phyloP scores from a whole-genome alignment of 2,888 invertebrate species.

The Brachylomia viminalis region DNA sequence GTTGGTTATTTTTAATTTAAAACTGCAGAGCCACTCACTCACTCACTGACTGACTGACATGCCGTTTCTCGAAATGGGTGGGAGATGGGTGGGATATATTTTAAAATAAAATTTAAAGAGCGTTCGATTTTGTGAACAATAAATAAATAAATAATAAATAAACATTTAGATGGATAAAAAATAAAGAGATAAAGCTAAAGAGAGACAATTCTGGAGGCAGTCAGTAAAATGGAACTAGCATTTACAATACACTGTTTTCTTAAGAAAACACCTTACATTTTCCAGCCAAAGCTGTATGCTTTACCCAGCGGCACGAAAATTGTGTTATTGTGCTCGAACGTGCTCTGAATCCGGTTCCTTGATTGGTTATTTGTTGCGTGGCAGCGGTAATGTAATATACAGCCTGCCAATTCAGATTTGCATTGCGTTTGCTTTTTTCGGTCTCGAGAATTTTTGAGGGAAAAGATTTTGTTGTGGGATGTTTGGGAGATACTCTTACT shows the following conservation, averaged over 20 bases:
- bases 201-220: not conserved
- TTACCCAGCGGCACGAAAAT: constrained; percentile 51
- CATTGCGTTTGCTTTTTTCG: constrained; percentile 42
- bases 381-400: constrained; percentile 52
- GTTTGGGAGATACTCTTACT: not conserved
- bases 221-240: not conserved
- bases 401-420: constrained; percentile 46
- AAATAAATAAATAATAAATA: too few species aligned
- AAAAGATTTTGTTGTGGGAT: not conserved
- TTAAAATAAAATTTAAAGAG: too few species aligned
- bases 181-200: not conserved
- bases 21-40: too few species aligned
- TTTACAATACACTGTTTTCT: not conserved
- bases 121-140: too few species aligned
- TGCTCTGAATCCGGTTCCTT: constrained; percentile 58
- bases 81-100: too few species aligned
- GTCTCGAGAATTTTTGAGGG: not conserved
- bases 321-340: constrained; percentile 65
- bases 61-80: too few species aligned
- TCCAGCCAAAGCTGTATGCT: constrained; percentile 22
- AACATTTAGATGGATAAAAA: not conserved
- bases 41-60: too few species aligned
- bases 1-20: too few species aligned
- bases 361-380: constrained; percentile 65
- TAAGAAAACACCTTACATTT: constrained; percentile 26